Evolutionary conservation across 2,797 vertebrate genomes (phyloP), one percentile per base, ranked within the genome.

Genomic region (Sebastes diaconus): DNA sequence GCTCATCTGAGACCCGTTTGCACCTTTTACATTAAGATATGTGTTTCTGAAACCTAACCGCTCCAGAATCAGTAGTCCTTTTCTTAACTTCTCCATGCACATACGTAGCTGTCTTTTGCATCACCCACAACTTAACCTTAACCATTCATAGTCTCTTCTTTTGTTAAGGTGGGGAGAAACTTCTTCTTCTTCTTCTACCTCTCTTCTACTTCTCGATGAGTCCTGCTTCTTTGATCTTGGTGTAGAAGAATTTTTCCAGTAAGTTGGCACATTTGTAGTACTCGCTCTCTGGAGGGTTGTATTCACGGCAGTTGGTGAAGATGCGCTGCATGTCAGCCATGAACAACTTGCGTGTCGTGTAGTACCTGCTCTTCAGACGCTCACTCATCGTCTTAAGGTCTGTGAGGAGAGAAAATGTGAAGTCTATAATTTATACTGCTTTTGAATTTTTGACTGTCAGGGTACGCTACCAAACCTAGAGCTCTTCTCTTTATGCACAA

Each of bases 251-350:
- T 83, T 99, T 99, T 95, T 99, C 99, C 94, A 99, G 96, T 92
- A 99, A 95, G 93, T 98, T 99, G 95, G 98, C 98, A 92, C 99
- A 99, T 89, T 98, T 99, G 96, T 98, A 99, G 96, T 99, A 99
- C 95, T 99, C 98, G 76, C 98, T 99, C 93, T 99, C 99, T 0
- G 99, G 98, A 12, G 98, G 97, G 94, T 99, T 99, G 95, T 99
- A 99, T 91, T 99, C 98, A 63, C 97, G 97, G 88, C 99, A 99
- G 93, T 99, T 99, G 85, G 98, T 99, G 94, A 99, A 99, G 93
- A 99, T 98, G 79, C 98, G 96, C 91, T 99, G 99, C 95, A 99
- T 97, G 95, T 99, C 98, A 3, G 99, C 99, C 98, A 99, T 99
- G 94, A 99, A 99, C 77, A 99, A 91, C 93, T 99, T 99, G 93